phyloP scores from a whole-genome alignment of 2,888 invertebrate genomes.

The Copidosoma aretas region DNA sequence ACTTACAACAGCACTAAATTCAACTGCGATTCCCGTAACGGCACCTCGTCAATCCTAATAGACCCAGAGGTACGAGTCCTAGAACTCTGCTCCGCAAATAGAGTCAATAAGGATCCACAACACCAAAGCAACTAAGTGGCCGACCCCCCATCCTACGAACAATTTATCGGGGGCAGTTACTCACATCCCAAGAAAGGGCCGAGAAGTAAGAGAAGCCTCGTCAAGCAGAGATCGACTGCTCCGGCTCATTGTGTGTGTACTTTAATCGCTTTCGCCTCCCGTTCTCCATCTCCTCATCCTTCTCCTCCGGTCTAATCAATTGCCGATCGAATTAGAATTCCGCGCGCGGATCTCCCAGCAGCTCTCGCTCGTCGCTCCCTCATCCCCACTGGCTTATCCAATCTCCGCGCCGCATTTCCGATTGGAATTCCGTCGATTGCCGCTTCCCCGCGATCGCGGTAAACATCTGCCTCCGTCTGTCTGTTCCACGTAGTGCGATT shows the following conservation, averaged over 20 bases:
- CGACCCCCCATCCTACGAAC: conserved; percentile 20
- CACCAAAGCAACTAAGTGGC: conserved; percentile 40
- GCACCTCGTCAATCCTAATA: conserved; percentile 14
- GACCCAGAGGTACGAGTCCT: neutral
- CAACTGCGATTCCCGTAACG: no score
- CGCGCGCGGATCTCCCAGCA: conserved; percentile 38
- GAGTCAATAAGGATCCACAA: conserved; percentile 43
- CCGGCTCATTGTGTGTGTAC: neutral
- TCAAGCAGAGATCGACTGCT: conserved; percentile 41
- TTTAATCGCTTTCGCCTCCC: conserved; percentile 17
- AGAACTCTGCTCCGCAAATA: conserved; percentile 27
- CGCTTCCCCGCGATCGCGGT: neutral
- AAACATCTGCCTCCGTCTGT: no score
- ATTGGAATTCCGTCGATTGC: conserved; percentile 10
- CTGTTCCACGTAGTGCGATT: no score
- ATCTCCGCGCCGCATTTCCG: conserved; percentile 3
- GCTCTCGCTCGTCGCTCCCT: conserved; percentile 20
- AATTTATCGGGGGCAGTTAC: conserved; percentile 48
- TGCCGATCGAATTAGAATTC: conserved; percentile 48
- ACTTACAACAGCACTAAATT: neutral
- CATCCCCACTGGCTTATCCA: conserved; percentile 42
- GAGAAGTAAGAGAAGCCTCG: conserved; percentile 27
- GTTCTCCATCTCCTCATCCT: conserved; percentile 26
- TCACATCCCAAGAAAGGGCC: conserved; percentile 40
- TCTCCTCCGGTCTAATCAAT: conserved; percentile 37